Percentiles rank a stretch among this genome's conserved stretches.
phyloP scores from a whole-genome alignment of 2,888 invertebrate genomes.

The Acronicta aceris region DNA sequence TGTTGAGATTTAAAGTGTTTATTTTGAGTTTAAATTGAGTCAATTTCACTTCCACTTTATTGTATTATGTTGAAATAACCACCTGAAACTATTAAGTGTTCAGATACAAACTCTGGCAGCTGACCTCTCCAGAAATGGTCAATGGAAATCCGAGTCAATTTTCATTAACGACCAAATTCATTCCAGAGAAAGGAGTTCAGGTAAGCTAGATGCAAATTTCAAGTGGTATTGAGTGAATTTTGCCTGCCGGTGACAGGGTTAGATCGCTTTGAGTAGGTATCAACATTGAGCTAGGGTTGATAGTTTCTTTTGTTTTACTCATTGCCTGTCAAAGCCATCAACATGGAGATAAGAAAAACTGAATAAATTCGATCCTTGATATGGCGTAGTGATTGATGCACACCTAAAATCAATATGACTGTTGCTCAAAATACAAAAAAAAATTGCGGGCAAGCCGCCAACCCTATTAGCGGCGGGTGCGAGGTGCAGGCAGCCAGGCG shows the following conservation, averaged over 20 bases:
- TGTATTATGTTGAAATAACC: conserved; percentile 2
- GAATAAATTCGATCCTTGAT: not conserved
- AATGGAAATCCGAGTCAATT: conserved; percentile 45
- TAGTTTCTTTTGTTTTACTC: not conserved
- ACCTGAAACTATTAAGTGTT: conserved; percentile 5
- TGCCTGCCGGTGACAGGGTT: conserved; percentile 35
- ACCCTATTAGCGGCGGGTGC: conserved; percentile 46
- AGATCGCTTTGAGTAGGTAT: conserved; percentile 32
- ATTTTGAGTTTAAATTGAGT: not conserved
- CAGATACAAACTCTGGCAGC: conserved; percentile 11
- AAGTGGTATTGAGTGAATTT: conserved; percentile 50
- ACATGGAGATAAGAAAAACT: not conserved
- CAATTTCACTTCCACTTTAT: not conserved
- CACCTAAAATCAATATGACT: conserved; percentile 22
- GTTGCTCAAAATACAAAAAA: conserved; percentile 20
- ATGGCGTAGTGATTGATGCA: conserved; percentile 17
- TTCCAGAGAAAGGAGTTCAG: conserved; percentile 46
- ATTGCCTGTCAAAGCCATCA: not conserved
- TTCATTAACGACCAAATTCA: conserved; percentile 51
- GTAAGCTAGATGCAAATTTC: conserved; percentile 46
- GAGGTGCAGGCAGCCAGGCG: conserved; percentile 55
- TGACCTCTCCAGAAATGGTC: conserved; percentile 26
- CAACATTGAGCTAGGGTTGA: conserved; percentile 22
- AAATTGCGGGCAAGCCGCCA: conserved; percentile 19
- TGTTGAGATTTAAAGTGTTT: not conserved